A percentile compares a stretch with the other conserved stretches of the same genome.
Evolutionary conservation across 2,888 invertebrate species (phyloP).

Genomic region (Ariolimax columbianus): DNA sequence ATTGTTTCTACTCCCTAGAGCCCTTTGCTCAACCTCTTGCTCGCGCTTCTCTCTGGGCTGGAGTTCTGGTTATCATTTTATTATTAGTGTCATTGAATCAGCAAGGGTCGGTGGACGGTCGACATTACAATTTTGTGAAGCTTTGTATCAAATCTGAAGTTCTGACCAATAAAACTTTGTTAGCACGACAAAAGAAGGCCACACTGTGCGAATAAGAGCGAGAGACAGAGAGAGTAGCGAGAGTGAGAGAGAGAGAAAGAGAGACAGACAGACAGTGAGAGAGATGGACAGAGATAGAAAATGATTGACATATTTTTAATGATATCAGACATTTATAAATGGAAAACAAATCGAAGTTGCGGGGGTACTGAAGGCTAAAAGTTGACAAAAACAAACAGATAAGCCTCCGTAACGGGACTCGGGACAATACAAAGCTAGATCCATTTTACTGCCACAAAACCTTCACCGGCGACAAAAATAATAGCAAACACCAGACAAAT

Average conservation of each 20-base stretch:
- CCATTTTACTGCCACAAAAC: too few species aligned
- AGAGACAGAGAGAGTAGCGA: not conserved
- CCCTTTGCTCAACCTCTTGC: conserved; percentile 17
- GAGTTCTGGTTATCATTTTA: conserved; percentile 26
- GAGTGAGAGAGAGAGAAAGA: conserved; percentile 24
- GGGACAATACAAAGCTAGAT: too few species aligned
- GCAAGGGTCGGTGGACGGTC: conserved; percentile 7
- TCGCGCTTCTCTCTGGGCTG: not conserved
- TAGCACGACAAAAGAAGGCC: too few species aligned
- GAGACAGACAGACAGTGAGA: conserved; percentile 28
- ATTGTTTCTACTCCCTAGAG: conserved; percentile 15
- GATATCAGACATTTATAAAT: too few species aligned
- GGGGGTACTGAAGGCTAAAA: too few species aligned
- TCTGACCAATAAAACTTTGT: not conserved
- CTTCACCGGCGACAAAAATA: too few species aligned
- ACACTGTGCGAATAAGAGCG: not conserved
- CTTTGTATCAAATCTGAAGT: not conserved
- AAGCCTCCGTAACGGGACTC: too few species aligned
- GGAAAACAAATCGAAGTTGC: too few species aligned
- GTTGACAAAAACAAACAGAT: too few species aligned
- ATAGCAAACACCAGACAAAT: too few species aligned
- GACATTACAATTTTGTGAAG: not conserved
- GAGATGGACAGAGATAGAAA: conserved; percentile 4
- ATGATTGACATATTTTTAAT: not conserved
- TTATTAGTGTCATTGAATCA: conserved; percentile 22